A percentile compares a stretch with the other conserved stretches of the same genome.
Conservation (phyloP, 2,888 invertebrate species). For the Acronicta alni region DNA sequence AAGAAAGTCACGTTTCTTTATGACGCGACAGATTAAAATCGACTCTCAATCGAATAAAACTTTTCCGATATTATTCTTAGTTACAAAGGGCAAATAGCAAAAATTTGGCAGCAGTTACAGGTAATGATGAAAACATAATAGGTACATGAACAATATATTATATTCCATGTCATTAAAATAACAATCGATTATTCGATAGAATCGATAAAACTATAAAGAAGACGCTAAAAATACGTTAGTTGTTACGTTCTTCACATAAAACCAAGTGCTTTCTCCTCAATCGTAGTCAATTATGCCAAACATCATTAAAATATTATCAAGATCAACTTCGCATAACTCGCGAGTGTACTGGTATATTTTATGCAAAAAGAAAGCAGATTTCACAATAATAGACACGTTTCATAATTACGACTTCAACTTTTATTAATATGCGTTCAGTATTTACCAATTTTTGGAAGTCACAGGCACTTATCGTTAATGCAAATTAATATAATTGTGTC, state of each 20-base stretch:
- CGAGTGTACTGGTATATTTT: conserved; percentile 67
- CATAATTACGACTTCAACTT: conserved; percentile 12
- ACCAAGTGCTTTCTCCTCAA: conserved; percentile 19
- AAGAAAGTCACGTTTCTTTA: conserved; percentile 26
- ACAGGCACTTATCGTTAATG: too few relatives aligned
- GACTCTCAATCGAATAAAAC: conserved; percentile 4
- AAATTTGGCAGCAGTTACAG: conserved; percentile 18
- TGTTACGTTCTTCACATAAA: background rate
- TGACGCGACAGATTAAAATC: conserved; percentile 14
- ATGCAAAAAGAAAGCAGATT: conserved; percentile 66
- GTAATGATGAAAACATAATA: background rate
- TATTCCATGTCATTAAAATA: conserved; percentile 4
- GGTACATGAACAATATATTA: background rate
- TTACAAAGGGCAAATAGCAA: background rate
- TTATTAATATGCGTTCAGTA: too few relatives aligned
- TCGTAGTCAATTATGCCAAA: conserved; percentile 37
- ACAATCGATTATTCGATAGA: background rate
- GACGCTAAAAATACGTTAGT: background rate
- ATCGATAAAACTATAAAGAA: too few relatives aligned
- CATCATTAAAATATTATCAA: conserved; percentile 45
- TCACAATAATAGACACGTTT: conserved; percentile 56
- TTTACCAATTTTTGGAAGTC: too few relatives aligned
- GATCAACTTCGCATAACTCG: conserved; percentile 57
- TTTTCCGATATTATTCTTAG: conserved; percentile 14
- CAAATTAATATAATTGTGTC: too few relatives aligned